These are phyloP conservation scores for Tetraneura akinire DNA, from an alignment of 1,140 invertebrate genomes.

Conservation along the genomic window DNA sequence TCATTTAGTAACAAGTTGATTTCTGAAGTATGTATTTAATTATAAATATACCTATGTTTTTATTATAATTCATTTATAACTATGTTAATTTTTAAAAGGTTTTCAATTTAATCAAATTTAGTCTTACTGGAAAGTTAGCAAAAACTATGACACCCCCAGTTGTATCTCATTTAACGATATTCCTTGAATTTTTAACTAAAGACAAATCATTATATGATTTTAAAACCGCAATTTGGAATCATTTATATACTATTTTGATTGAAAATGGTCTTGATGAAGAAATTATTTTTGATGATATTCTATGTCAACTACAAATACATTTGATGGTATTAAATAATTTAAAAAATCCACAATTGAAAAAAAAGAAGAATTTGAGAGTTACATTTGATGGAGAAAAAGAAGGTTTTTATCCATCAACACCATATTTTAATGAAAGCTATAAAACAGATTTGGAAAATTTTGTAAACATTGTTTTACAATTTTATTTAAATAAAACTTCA, in stretches of 20 bases:
- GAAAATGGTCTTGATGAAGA: constrained; percentile 28
- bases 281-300: constrained; percentile 36
- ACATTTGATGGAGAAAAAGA: constrained; percentile 37
- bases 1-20: background rate
- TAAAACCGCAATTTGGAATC: constrained; percentile 16
- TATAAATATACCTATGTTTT: background rate
- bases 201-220: constrained; percentile 11
- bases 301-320: constrained; percentile 12
- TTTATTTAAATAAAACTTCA: constrained; percentile 41
- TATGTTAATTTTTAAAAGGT: constrained; percentile 6
- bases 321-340: constrained; percentile 40
- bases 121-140: constrained; percentile 41
- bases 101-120: constrained; percentile 27
- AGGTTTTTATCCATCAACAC: background rate
- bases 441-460: constrained; percentile 25
- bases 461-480: constrained; percentile 12
- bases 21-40: background rate
- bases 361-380: constrained; percentile 40
- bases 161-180: constrained; percentile 37
- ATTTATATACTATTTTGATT: constrained; percentile 33
- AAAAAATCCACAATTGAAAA: constrained; percentile 26
- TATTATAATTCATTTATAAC: background rate
- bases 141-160: constrained; percentile 41
- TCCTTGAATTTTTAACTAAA: constrained; percentile 27
- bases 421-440: background rate